A percentile compares a stretch with the other conserved stretches of the same genome.
These are phyloP conservation scores for Melinaea menophilus DNA, from an alignment of 2,888 invertebrate genomes.

Conservation along the genomic window DNA sequence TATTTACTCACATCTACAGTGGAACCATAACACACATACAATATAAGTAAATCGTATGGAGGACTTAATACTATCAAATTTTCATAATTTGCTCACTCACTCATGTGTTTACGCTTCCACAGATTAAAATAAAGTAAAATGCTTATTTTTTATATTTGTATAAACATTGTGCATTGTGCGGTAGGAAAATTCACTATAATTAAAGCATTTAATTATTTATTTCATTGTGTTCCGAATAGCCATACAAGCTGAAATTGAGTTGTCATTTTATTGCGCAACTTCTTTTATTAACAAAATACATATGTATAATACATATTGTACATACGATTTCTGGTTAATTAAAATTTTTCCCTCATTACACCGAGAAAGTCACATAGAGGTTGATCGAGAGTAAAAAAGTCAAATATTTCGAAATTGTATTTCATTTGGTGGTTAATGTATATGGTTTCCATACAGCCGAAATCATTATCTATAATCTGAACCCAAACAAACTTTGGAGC, in stretches of 20 bases:
- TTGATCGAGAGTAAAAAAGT: slow-evolving; percentile 88
- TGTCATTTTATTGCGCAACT: not conserved
- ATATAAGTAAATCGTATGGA: too few species aligned
- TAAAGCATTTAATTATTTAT: too few species aligned
- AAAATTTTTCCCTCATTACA: slow-evolving; percentile 82
- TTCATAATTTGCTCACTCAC: too few species aligned
- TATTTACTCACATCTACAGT: too few species aligned
- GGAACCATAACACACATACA: too few species aligned
- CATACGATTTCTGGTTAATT: slow-evolving; percentile 8
- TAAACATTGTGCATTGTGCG: too few species aligned
- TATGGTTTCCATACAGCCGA: slow-evolving; percentile 73
- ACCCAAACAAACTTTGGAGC: slow-evolving; percentile 91
- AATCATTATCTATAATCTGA: slow-evolving; percentile 82
- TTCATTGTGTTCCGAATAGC: slow-evolving; percentile 8
- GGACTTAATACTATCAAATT: too few species aligned
- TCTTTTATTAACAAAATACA: not conserved
- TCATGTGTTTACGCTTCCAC: too few species aligned
- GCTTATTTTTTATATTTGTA: too few species aligned
- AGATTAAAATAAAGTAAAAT: too few species aligned
- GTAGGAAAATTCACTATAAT: not conserved
- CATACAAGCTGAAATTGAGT: slow-evolving; percentile 7
- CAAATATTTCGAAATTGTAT: slow-evolving; percentile 87
- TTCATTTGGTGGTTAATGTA: slow-evolving; percentile 86
- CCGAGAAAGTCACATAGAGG: slow-evolving; percentile 89
- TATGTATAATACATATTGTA: not conserved